These are phyloP conservation scores for Ambastaia sidthimunki DNA, from an alignment of 2,797 vertebrate genomes.

Conservation along the genomic window DNA sequence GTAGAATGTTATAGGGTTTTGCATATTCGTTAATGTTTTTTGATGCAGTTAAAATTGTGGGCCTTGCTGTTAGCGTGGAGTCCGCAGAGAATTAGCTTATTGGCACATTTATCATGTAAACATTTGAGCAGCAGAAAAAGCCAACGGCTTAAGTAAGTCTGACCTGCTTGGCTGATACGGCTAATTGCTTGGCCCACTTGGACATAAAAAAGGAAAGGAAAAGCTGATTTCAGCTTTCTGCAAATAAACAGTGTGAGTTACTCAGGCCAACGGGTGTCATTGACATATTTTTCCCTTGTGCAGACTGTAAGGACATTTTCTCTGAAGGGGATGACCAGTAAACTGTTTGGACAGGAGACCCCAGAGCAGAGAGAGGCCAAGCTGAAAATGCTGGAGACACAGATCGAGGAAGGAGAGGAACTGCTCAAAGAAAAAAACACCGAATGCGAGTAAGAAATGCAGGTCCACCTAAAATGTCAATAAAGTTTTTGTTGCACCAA, in stretches of 20 bases:
- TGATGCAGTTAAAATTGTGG: conserved; percentile 1
- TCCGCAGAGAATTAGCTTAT: background rate
- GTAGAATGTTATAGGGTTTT: background rate
- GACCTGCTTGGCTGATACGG: background rate
- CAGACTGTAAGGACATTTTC: conserved; percentile 94
- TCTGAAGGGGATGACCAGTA: conserved; percentile 95
- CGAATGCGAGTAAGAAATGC: conserved; percentile 86
- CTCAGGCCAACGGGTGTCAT: background rate
- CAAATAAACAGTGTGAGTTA: conserved; percentile 13
- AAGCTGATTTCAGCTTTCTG: background rate
- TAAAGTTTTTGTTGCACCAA: no score
- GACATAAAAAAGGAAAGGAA: background rate
- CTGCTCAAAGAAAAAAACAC: conserved; percentile 85
- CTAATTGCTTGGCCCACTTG: conserved; percentile 10
- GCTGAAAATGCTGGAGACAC: conserved; percentile 88
- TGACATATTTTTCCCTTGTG: conserved; percentile 25
- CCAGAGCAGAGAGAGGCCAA: conserved; percentile 92
- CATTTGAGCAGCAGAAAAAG: background rate
- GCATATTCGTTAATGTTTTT: background rate
- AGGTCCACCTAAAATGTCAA: no score
- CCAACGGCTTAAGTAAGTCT: background rate
- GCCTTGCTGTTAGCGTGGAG: background rate
- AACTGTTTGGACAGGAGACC: conserved; percentile 95
- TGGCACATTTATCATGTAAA: background rate
- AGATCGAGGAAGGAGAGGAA: conserved; percentile 90